Conservation (phyloP, 2,888 invertebrate species). For the Cantharis flavilabris region DNA sequence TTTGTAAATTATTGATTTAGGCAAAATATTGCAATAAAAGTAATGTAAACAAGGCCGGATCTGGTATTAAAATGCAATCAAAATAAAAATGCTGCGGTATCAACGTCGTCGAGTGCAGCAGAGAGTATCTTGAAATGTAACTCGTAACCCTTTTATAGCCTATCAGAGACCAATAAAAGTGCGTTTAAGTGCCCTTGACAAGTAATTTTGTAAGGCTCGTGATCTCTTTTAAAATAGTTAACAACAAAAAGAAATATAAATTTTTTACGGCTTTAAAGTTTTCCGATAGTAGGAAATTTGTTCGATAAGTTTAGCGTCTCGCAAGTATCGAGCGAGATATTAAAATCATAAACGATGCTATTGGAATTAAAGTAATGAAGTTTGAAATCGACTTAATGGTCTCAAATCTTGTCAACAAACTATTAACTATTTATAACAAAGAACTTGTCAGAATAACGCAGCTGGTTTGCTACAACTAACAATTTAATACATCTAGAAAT, state of each 20-base stretch:
- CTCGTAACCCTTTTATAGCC: conserved; percentile 58
- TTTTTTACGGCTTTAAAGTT: conserved; percentile 8
- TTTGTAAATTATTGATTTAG: neutral
- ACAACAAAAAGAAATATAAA: conserved; percentile 48
- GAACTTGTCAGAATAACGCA: conserved; percentile 18
- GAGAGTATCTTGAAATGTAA: conserved; percentile 53
- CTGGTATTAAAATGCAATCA: conserved; percentile 23
- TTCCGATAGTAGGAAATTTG: neutral
- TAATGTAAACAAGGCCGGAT: conserved; percentile 19
- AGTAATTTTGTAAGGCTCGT: conserved; percentile 49
- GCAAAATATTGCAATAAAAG: conserved; percentile 5
- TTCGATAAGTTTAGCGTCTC: neutral
- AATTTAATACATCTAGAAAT: conserved; percentile 30
- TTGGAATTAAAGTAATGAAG: neutral
- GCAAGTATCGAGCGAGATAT: neutral
- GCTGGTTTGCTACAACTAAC: conserved; percentile 16
- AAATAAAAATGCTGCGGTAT: conserved; percentile 19
- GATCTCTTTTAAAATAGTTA: conserved; percentile 50
- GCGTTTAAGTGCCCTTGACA: conserved; percentile 56
- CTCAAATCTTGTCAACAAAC: conserved; percentile 1
- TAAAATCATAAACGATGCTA: neutral
- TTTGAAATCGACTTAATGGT: neutral
- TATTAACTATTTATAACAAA: conserved; percentile 14
- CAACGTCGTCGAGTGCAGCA: conserved; percentile 42
- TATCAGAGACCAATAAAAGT: conserved; percentile 57